phyloP scores from a whole-genome alignment of 2,797 vertebrate genomes.

The Eospalax fontanierii region DNA sequence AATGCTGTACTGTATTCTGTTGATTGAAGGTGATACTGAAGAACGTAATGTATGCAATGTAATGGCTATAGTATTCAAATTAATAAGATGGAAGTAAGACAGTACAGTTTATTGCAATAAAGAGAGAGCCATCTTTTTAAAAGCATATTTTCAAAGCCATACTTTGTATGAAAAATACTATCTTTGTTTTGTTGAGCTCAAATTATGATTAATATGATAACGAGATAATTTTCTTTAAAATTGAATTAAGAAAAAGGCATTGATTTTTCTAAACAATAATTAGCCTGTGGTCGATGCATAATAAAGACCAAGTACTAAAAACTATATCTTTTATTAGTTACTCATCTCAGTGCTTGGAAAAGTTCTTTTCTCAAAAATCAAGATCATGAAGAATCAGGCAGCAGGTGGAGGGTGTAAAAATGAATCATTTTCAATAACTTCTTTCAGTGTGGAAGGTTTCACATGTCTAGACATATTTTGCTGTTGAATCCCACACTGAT shows the following conservation, averaged over 20 bases:
- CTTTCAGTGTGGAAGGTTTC: slow-evolving; percentile 78
- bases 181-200: neutral
- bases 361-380: slow-evolving; percentile 77
- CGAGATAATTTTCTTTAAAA: slow-evolving; percentile 61
- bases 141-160: slow-evolving; percentile 30
- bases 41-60: neutral
- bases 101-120: slow-evolving; percentile 54
- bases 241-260: slow-evolving; percentile 55
- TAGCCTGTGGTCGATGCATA: neutral
- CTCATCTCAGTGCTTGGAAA: slow-evolving; percentile 47
- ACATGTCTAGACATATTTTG: slow-evolving; percentile 79
- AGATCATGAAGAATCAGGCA: slow-evolving; percentile 70
- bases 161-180: slow-evolving; percentile 56
- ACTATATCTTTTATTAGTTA: slow-evolving; percentile 64
- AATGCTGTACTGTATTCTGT: neutral
- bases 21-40: neutral
- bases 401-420: slow-evolving; percentile 81
- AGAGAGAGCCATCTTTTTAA: neutral
- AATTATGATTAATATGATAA: slow-evolving; percentile 31
- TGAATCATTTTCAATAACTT: slow-evolving; percentile 82
- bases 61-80: slow-evolving; percentile 8
- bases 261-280: slow-evolving; percentile 57
- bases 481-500: slow-evolving; percentile 77
- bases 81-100: slow-evolving; percentile 11
- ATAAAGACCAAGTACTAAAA: slow-evolving; percentile 39